Evolutionary conservation across 2,113 vertebrate species (phyloP).

Genomic region (Equus quagga): DNA sequence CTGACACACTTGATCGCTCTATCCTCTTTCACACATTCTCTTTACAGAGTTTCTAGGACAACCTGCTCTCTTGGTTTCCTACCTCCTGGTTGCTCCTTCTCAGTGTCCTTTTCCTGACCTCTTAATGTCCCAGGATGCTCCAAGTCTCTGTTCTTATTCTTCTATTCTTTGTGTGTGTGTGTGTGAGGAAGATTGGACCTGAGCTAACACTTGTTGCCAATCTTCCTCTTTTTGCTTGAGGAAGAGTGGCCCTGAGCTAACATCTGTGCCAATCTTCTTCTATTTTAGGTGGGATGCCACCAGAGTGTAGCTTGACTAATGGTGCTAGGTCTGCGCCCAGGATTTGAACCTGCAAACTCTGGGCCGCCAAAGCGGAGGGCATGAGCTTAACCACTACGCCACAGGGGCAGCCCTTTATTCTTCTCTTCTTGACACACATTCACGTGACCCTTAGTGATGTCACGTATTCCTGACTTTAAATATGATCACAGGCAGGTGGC

Average conservation of each 20-base stretch:
- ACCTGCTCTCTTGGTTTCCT: not conserved
- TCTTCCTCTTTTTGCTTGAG: no score
- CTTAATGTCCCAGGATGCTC: not conserved
- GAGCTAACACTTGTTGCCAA: no score
- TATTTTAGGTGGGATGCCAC: no score
- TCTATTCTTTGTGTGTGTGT: not conserved
- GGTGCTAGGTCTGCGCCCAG: no score
- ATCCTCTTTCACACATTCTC: not conserved
- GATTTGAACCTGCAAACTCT: no score
- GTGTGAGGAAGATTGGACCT: no score
- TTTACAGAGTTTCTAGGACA: not conserved
- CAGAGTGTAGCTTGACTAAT: no score
- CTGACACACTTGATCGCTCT: fast-evolving
- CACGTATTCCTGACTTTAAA: not conserved
- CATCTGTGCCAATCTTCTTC: no score
- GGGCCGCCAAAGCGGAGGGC: no score
- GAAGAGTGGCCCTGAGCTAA: no score
- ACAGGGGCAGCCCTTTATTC: not conserved
- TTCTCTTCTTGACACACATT: not conserved
- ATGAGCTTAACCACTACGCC: no score
- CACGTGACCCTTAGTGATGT: not conserved
- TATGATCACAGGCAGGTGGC: not conserved
- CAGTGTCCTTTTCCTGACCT: not conserved
- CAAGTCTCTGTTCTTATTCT: not conserved
- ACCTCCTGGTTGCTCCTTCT: not conserved